Evolutionary conservation across 2,888 invertebrate genomes (phyloP).

Genomic region (Caenorhabditis sulstoni): DNA sequence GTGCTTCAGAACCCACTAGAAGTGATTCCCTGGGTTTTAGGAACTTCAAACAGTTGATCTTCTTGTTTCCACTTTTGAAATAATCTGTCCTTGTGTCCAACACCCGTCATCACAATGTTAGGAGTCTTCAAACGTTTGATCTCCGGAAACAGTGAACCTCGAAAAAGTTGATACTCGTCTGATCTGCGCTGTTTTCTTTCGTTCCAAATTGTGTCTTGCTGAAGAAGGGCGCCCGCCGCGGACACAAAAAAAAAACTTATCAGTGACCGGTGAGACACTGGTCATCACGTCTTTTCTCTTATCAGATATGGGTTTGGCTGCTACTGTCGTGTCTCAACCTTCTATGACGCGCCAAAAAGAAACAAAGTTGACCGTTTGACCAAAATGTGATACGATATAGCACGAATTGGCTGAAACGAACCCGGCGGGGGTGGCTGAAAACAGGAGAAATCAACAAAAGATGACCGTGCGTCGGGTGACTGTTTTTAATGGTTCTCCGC

Average conservation of each 20-base stretch:
- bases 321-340: not conserved
- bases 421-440: not conserved
- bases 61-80: too few species aligned
- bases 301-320: constrained; percentile 3
- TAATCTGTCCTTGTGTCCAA: too few species aligned
- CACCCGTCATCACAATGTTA: too few species aligned
- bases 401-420: not conserved
- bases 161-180: constrained; percentile 32
- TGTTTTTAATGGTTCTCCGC: constrained; percentile 20
- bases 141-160: not conserved
- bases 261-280: constrained; percentile 49
- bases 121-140: constrained; percentile 5
- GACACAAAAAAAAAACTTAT: constrained; percentile 26
- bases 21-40: too few species aligned
- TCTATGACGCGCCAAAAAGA: not conserved
- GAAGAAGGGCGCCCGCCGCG: too few species aligned
- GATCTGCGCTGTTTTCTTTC: constrained; percentile 29
- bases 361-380: not conserved
- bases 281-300: constrained; percentile 19
- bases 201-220: constrained; percentile 15
- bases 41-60: too few species aligned
- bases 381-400: constrained; percentile 6
- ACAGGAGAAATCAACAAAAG: not conserved
- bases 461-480: constrained; percentile 5
- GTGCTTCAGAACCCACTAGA: too few species aligned